phyloP scores from a whole-genome alignment of 2,888 invertebrate genomes.

The Tachina fera region DNA sequence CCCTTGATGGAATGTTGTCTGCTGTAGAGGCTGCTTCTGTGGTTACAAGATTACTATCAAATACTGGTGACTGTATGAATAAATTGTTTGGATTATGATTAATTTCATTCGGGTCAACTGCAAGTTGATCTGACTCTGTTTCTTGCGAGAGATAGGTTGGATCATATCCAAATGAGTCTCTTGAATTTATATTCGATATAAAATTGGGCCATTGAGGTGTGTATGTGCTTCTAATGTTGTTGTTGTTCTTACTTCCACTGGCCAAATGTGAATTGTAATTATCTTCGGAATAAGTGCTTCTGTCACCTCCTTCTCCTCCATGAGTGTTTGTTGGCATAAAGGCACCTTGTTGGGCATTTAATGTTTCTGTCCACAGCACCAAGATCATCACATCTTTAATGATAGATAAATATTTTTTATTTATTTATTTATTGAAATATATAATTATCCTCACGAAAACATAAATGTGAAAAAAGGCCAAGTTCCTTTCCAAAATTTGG shows the following conservation, averaged over 20 bases:
- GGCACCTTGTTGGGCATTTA: slow-evolving; percentile 36
- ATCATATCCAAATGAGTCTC: not conserved
- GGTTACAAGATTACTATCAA: not conserved
- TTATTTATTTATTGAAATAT: too few relatives aligned
- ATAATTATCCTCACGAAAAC: too few relatives aligned
- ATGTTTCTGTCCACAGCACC: slow-evolving; percentile 8
- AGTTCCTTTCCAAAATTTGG: too few relatives aligned
- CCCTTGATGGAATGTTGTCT: not conserved
- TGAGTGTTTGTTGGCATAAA: not conserved
- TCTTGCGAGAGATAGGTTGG: not conserved
- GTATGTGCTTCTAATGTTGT: not conserved
- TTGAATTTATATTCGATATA: slow-evolving; percentile 21
- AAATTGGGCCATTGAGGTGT: not conserved
- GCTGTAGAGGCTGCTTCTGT: not conserved
- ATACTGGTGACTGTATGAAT: not conserved
- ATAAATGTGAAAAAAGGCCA: too few relatives aligned
- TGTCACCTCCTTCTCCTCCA: not conserved
- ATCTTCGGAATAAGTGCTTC: not conserved
- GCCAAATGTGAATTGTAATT: not conserved
- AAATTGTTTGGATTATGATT: not conserved
- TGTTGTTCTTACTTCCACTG: too few relatives aligned
- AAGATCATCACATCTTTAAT: slow-evolving; percentile 40
- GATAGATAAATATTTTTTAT: too few relatives aligned
- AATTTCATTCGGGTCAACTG: not conserved
- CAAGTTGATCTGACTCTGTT: not conserved